These are phyloP conservation scores for Brachypterus glaber DNA, from an alignment of 2,888 invertebrate genomes.

Conservation along the genomic window DNA sequence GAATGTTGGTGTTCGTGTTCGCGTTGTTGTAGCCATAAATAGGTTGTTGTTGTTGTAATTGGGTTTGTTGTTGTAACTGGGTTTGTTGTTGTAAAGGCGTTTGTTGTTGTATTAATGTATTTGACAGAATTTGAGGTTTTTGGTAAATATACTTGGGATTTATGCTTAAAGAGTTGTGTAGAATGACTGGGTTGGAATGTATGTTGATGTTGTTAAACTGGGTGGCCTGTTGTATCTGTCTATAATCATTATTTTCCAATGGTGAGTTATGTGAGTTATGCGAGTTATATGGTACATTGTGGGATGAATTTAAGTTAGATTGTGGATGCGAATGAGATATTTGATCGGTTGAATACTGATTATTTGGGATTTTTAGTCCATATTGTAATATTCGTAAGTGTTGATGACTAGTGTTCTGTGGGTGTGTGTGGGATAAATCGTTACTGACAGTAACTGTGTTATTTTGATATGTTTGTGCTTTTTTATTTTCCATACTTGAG, in stretches of 20 bases:
- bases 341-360: slow-evolving; percentile 36
- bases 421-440: slow-evolving; percentile 41
- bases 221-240: slow-evolving; percentile 26
- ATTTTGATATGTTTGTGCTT: slow-evolving; percentile 31
- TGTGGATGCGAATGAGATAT: slow-evolving; percentile 42
- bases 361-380: slow-evolving; percentile 48
- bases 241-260: slow-evolving; percentile 24
- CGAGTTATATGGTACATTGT: slow-evolving; percentile 33
- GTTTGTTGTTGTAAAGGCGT: slow-evolving; percentile 27
- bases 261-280: slow-evolving; percentile 24
- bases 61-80: slow-evolving; percentile 32
- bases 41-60: slow-evolving; percentile 33
- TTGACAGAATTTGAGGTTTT: slow-evolving; percentile 22
- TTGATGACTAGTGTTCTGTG: slow-evolving; percentile 48
- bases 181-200: slow-evolving; percentile 18
- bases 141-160: slow-evolving; percentile 22
- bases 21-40: slow-evolving; percentile 33
- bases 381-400: slow-evolving; percentile 47
- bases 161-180: slow-evolving; percentile 18
- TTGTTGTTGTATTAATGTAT: slow-evolving; percentile 13
- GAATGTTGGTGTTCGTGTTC: slow-evolving; percentile 23
- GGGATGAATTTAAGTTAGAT: slow-evolving; percentile 40
- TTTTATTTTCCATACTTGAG: slow-evolving; percentile 38
- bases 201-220: slow-evolving; percentile 24
- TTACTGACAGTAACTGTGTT: slow-evolving; percentile 21